A percentile compares a stretch with the other conserved stretches of the same genome.
These are phyloP conservation scores for Drosophila sproati DNA, from an alignment of 1,140 invertebrate species.

Conservation along the genomic window DNA sequence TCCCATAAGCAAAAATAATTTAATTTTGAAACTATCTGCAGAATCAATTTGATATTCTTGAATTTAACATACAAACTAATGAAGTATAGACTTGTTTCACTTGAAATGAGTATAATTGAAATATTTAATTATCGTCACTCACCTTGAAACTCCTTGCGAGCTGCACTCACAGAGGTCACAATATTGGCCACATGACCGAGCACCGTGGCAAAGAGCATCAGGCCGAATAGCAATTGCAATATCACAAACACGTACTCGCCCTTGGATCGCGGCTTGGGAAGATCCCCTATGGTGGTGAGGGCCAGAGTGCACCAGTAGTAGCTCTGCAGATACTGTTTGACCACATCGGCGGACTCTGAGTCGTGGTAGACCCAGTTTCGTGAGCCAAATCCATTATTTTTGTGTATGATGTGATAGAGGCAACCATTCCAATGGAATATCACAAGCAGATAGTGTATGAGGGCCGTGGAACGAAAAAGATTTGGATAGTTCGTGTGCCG, in stretches of 20 bases:
- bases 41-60: too few species aligned
- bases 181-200: slow-evolving; percentile 98
- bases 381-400: slow-evolving; percentile 96
- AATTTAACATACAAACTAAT: too few species aligned
- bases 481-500: slow-evolving; percentile 99
- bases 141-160: slow-evolving; percentile 98
- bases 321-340: slow-evolving; percentile 97
- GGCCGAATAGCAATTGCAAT: slow-evolving; percentile 94
- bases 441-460: slow-evolving; percentile 98
- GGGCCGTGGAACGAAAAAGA: slow-evolving; percentile 96
- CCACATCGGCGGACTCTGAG: slow-evolving; percentile 92
- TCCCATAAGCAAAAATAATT: too few species aligned
- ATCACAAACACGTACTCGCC: slow-evolving; percentile 96
- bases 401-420: slow-evolving; percentile 97
- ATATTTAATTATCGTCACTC: slow-evolving; percentile 66
- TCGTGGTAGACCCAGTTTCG: slow-evolving; percentile 95
- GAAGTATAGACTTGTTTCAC: too few species aligned
- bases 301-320: slow-evolving; percentile 99
- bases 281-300: slow-evolving; percentile 94
- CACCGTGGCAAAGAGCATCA: slow-evolving; percentile 96
- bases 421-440: slow-evolving; percentile 99
- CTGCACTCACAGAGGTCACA: slow-evolving; percentile 96
- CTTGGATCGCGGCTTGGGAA: slow-evolving; percentile 93
- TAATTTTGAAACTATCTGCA: too few species aligned
- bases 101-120: background rate